Conservation (phyloP, 2,113 vertebrate genomes). For the Lampris incognitus region DNA sequence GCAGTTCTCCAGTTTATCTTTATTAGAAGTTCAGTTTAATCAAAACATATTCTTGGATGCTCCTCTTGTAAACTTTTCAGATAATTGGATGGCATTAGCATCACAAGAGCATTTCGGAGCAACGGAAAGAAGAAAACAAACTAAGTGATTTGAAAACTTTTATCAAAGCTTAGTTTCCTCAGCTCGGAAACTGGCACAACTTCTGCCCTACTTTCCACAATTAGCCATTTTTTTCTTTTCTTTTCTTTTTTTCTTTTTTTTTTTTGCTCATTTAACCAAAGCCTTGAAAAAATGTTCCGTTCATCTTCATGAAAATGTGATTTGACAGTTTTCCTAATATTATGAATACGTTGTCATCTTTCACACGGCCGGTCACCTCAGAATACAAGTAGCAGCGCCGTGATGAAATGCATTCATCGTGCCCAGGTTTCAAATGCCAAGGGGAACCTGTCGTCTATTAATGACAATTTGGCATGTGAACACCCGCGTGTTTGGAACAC, state of each 20-base stretch:
- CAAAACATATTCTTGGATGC: slow-evolving; percentile 30
- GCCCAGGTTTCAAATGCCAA: background rate
- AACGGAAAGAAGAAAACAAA: slow-evolving; percentile 69
- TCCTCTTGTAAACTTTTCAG: slow-evolving; percentile 37
- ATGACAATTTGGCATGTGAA: slow-evolving; percentile 1
- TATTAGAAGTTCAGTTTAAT: slow-evolving; percentile 47
- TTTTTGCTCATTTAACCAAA: slow-evolving; percentile 38
- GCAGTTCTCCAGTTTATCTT: slow-evolving; percentile 24
- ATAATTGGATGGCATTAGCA: slow-evolving; percentile 73
- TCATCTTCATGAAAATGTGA: slow-evolving; percentile 13
- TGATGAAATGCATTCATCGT: background rate
- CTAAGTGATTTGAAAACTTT: slow-evolving; percentile 68
- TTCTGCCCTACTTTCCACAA: slow-evolving; percentile 65
- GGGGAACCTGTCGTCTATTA: background rate
- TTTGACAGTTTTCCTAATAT: slow-evolving; percentile 44
- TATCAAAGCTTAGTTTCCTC: slow-evolving; percentile 61
- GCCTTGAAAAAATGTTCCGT: slow-evolving; percentile 26
- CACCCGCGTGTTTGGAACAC: background rate
- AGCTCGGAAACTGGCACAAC: slow-evolving; percentile 23
- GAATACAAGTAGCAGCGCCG: slow-evolving; percentile 30
- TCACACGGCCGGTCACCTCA: slow-evolving; percentile 29
- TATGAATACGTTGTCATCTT: slow-evolving; percentile 5
- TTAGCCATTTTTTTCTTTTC: slow-evolving; percentile 40
- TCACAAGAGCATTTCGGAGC: slow-evolving; percentile 66
- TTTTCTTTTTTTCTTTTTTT: slow-evolving; percentile 9